A percentile compares a stretch with the other conserved stretches of the same genome.
phyloP scores from a whole-genome alignment of 2,888 invertebrate genomes.

The Malachius bipustulatus region DNA sequence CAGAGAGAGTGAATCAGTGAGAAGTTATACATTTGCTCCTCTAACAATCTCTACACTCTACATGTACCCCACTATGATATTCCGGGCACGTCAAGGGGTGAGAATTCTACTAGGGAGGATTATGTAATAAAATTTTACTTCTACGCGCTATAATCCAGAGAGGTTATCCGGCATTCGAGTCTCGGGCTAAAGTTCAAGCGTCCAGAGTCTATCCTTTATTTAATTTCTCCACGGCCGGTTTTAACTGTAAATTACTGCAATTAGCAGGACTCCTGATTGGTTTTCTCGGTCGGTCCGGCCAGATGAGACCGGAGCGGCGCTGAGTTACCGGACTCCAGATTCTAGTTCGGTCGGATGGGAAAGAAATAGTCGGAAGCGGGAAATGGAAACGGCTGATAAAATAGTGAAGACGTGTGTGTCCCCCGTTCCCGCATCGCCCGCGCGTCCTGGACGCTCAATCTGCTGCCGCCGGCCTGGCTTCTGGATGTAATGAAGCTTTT shows the following conservation, averaged over 20 bases:
- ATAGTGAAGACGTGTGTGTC: background rate
- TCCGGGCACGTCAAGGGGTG: no score
- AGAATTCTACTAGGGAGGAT: no score
- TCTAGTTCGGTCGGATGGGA: background rate
- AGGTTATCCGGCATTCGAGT: background rate
- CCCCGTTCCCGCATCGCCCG: no score
- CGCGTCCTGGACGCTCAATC: no score
- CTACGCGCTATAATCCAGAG: slow-evolving; percentile 1
- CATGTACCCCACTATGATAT: no score
- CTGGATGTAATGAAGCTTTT: no score
- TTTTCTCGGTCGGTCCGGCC: slow-evolving; percentile 3
- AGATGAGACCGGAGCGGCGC: background rate
- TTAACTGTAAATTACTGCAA: slow-evolving; percentile 2
- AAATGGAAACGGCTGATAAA: slow-evolving; percentile 2
- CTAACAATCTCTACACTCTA: no score
- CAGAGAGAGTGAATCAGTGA: no score
- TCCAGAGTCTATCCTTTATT: slow-evolving; percentile 3
- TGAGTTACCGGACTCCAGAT: background rate
- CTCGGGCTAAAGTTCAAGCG: no score
- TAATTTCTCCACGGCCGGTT: background rate
- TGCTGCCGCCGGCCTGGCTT: no score
- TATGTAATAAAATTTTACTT: no score
- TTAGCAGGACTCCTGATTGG: slow-evolving; percentile 2
- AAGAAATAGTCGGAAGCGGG: slow-evolving; percentile 1
- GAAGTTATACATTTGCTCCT: no score